phyloP scores from a whole-genome alignment of 2,888 invertebrate species.

The Nomada ferruginata region DNA sequence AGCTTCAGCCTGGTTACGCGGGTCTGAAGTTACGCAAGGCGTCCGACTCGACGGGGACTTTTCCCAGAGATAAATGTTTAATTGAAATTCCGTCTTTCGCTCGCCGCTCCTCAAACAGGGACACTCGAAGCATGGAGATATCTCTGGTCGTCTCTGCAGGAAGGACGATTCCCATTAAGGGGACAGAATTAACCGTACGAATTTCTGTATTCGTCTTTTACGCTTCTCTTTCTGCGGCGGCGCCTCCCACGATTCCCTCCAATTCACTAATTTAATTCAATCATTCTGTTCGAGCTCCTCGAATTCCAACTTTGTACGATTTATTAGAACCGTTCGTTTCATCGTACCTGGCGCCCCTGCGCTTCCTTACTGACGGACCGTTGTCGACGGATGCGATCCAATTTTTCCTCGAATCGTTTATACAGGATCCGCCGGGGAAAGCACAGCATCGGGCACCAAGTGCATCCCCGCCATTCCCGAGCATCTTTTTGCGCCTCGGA shows the following conservation, averaged over 20 bases:
- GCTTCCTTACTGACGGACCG: not conserved
- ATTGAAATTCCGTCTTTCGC: constrained; percentile 63
- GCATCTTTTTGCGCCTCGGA: constrained; percentile 29
- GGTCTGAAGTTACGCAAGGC: constrained; percentile 56
- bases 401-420: constrained; percentile 22
- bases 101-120: constrained; percentile 46
- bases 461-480: constrained; percentile 48
- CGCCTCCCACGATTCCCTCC: not conserved
- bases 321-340: no score
- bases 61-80: constrained; percentile 62
- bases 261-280: not conserved
- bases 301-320: no score
- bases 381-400: not conserved
- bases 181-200: constrained; percentile 52
- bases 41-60: constrained; percentile 33
- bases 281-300: no score
- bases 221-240: constrained; percentile 2
- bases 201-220: constrained; percentile 49
- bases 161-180: constrained; percentile 33
- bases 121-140: constrained; percentile 51
- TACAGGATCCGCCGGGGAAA: not conserved
- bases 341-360: not conserved
- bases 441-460: not conserved
- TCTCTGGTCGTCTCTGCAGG: constrained; percentile 13
- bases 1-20: constrained; percentile 10